Percentiles rank a stretch among this genome's conserved stretches.
Conservation (phyloP, 2,797 vertebrate species). For the Acanthurus tractus region DNA sequence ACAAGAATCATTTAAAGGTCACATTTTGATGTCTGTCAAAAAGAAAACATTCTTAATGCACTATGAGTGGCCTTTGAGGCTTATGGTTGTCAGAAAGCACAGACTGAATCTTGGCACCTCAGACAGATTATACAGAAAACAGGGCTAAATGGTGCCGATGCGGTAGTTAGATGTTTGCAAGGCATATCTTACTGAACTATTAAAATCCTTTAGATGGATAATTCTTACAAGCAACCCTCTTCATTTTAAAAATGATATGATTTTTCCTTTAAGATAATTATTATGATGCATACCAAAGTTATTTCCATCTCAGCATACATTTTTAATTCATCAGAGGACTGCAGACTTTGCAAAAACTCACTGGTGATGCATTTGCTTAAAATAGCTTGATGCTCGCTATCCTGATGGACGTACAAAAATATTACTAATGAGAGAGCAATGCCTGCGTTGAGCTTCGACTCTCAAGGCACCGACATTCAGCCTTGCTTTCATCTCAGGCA, state of each 20-base stretch:
- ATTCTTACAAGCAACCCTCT: slow-evolving; percentile 57
- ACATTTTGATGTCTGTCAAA: slow-evolving; percentile 86
- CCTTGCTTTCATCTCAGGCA: slow-evolving; percentile 50
- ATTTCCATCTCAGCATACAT: slow-evolving; percentile 77
- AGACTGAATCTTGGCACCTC: slow-evolving; percentile 70
- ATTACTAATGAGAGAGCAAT: slow-evolving; percentile 66
- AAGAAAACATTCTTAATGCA: slow-evolving; percentile 84
- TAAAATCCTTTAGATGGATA: slow-evolving; percentile 46
- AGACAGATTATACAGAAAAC: slow-evolving; percentile 68
- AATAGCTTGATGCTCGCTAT: slow-evolving; percentile 71
- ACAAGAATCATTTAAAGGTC: slow-evolving; percentile 87
- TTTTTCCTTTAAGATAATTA: slow-evolving; percentile 78
- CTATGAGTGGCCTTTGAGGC: slow-evolving; percentile 82
- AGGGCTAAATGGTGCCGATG: slow-evolving; percentile 53
- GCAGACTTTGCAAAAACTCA: slow-evolving; percentile 76
- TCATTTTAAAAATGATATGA: slow-evolving; percentile 54
- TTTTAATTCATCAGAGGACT: slow-evolving; percentile 80
- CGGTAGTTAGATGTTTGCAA: slow-evolving; percentile 35
- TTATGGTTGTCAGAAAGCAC: slow-evolving; percentile 77
- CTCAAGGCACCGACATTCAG: slow-evolving; percentile 45
- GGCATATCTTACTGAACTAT: slow-evolving; percentile 46
- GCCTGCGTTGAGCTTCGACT: slow-evolving; percentile 52
- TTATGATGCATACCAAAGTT: slow-evolving; percentile 77
- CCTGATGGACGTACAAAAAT: slow-evolving; percentile 73
- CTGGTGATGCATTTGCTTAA: slow-evolving; percentile 76